A percentile compares a stretch with the other conserved stretches of the same genome.
phyloP scores from a whole-genome alignment of 2,113 vertebrate genomes.

The Eubucco bourcierii region DNA sequence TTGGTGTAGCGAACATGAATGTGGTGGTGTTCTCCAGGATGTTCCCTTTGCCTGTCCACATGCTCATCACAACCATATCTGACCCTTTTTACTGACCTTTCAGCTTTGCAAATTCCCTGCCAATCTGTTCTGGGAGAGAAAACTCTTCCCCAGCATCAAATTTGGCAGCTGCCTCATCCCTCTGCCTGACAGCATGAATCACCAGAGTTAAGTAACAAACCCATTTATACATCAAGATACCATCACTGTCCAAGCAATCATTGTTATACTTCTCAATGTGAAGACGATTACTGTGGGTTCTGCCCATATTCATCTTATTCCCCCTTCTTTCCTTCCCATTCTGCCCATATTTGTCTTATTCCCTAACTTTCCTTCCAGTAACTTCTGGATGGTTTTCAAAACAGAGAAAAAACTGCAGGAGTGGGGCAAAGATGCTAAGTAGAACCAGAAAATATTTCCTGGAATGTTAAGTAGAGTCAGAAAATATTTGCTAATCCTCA shows the following conservation, averaged over 20 bases:
- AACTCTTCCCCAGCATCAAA: conserved; percentile 23
- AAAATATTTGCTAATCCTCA: neutral
- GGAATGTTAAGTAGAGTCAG: neutral
- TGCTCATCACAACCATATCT: neutral
- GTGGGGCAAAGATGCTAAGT: neutral
- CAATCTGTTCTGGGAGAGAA: conserved; percentile 27
- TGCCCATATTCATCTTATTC: neutral
- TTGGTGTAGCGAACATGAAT: neutral
- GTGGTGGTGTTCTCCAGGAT: neutral
- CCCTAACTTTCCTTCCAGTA: neutral
- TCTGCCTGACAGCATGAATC: conserved; percentile 64
- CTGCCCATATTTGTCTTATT: neutral
- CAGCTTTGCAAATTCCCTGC: neutral
- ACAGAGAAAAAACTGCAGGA: neutral
- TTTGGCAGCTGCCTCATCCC: conserved; percentile 43
- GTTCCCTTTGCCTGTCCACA: neutral
- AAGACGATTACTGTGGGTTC: neutral
- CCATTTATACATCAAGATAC: conserved; percentile 45
- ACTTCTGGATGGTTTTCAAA: neutral
- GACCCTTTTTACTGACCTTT: neutral
- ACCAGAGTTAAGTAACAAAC: conserved; percentile 65
- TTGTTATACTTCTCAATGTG: neutral
- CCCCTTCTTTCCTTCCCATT: neutral
- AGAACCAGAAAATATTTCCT: neutral
- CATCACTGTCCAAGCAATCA: conserved; percentile 37